Evolutionary conservation across 1,140 invertebrate species (phyloP).

Genomic region (Cheumatopsyche charites): DNA sequence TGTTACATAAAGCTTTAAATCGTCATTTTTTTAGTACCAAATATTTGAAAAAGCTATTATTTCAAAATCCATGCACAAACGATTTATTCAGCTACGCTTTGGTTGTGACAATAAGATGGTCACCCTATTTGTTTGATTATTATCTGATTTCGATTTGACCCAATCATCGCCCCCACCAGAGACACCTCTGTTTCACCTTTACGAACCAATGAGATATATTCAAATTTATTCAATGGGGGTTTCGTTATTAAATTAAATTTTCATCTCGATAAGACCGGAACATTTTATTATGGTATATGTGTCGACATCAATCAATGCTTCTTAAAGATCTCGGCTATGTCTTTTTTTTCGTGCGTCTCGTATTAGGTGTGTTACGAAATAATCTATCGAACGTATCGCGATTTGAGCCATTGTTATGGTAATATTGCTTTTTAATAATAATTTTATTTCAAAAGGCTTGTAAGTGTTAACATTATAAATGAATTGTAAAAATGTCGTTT

Average conservation of each 20-base stretch:
- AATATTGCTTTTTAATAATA: too few relatives aligned
- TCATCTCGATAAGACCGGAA: constrained; percentile 39
- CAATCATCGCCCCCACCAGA: constrained; percentile 34
- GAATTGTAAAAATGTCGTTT: too few relatives aligned
- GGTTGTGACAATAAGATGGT: neutral
- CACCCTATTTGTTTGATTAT: constrained; percentile 26
- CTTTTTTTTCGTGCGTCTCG: neutral
- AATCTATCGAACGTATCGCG: neutral
- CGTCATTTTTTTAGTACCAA: too few relatives aligned
- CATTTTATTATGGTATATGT: constrained; percentile 34
- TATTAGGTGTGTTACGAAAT: neutral
- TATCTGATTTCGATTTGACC: constrained; percentile 47
- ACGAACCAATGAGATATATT: constrained; percentile 37
- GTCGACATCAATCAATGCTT: constrained; percentile 29
- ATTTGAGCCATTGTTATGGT: too few relatives aligned
- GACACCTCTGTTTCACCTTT: constrained; percentile 32
- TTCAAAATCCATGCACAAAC: too few relatives aligned
- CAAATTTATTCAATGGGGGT: constrained; percentile 45
- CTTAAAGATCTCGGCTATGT: constrained; percentile 2
- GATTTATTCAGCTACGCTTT: too few relatives aligned
- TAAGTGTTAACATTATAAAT: too few relatives aligned
- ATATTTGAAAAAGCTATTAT: too few relatives aligned
- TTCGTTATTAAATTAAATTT: constrained; percentile 45
- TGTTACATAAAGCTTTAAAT: too few relatives aligned
- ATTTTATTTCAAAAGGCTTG: too few relatives aligned